These are phyloP conservation scores for Merodon equestris DNA, from an alignment of 2,888 invertebrate genomes.

Conservation along the genomic window DNA sequence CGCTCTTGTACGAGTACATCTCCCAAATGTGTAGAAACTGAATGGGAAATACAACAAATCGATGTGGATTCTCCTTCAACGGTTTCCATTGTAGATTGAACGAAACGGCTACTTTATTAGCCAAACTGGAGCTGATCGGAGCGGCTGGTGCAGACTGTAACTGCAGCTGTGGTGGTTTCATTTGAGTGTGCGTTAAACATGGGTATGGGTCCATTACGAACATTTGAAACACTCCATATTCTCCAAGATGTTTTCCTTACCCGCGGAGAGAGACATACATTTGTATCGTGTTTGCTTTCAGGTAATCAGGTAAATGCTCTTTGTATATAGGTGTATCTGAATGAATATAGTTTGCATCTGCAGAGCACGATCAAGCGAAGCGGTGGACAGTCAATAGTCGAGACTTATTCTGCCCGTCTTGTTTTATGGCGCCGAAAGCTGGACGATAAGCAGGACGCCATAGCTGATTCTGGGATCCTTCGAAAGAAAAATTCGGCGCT, in stretches of 20 bases:
- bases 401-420: no score
- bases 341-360: no score
- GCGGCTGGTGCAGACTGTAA: slow-evolving; percentile 42
- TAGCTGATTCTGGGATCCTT: no score
- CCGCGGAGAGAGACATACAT: slow-evolving; percentile 74
- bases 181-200: slow-evolving; percentile 71
- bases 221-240: slow-evolving; percentile 78
- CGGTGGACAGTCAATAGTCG: no score
- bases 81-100: slow-evolving; percentile 87
- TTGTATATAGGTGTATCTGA: no score
- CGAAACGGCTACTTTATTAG: slow-evolving; percentile 69
- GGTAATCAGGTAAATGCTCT: no score
- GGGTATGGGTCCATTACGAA: slow-evolving; percentile 74
- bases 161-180: slow-evolving; percentile 45
- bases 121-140: slow-evolving; percentile 65
- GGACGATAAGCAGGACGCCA: no score
- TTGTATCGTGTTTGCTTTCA: neutral
- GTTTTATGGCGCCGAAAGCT: no score
- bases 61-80: slow-evolving; percentile 91
- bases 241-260: slow-evolving; percentile 78
- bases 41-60: slow-evolving; percentile 98
- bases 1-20: slow-evolving; percentile 99
- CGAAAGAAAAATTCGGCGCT: no score
- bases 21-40: slow-evolving; percentile 98
- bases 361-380: no score